Conservation (phyloP, 2,888 invertebrate species). For the Hypercompe scribonia region DNA sequence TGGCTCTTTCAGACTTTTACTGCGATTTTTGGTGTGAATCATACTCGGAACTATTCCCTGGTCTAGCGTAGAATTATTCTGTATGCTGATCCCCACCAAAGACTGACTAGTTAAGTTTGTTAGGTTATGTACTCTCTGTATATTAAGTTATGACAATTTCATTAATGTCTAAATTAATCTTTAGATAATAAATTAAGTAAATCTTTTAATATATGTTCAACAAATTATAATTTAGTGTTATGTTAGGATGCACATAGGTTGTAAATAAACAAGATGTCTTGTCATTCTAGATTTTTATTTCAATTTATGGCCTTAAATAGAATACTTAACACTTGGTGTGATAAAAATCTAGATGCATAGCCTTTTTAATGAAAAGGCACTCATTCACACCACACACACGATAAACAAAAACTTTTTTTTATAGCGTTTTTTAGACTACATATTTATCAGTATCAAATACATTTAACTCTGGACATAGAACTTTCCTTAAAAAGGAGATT, state of each 20-base stretch:
- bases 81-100: slow-evolving; percentile 72
- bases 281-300: slow-evolving; percentile 45
- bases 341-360: too few relatives aligned
- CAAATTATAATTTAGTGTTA: slow-evolving; percentile 42
- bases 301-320: neutral
- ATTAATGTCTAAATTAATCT: slow-evolving; percentile 45
- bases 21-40: slow-evolving; percentile 92
- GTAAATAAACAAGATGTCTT: slow-evolving; percentile 62
- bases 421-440: too few relatives aligned
- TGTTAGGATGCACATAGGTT: slow-evolving; percentile 72
- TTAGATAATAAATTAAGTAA: slow-evolving; percentile 46
- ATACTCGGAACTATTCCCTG: slow-evolving; percentile 92
- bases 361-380: too few relatives aligned
- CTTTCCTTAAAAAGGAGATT: too few relatives aligned
- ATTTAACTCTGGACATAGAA: too few relatives aligned
- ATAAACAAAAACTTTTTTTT: too few relatives aligned
- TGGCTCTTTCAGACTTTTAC: slow-evolving; percentile 89
- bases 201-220: slow-evolving; percentile 49
- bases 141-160: slow-evolving; percentile 63
- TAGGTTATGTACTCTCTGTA: slow-evolving; percentile 57
- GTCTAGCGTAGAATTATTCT: slow-evolving; percentile 85
- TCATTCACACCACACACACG: too few relatives aligned
- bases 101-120: slow-evolving; percentile 79
- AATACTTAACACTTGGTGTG: neutral
- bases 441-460: too few relatives aligned